Conservation (phyloP, 2,888 invertebrate genomes). For the Graphium colonna region DNA sequence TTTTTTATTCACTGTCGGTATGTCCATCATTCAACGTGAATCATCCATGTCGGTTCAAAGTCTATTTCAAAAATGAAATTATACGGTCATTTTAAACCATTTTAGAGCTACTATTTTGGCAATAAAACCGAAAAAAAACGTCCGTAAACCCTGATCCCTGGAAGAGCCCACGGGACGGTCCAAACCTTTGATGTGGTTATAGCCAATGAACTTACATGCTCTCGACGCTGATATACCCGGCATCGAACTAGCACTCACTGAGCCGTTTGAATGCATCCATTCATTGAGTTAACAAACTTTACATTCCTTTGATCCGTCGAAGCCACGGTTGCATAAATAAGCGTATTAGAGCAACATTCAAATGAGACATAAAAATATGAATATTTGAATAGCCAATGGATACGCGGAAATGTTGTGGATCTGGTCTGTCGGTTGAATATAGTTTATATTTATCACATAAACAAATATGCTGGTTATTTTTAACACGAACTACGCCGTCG, state of each 20-base stretch:
- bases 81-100: too few species aligned
- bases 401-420: conserved; percentile 6
- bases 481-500: too few species aligned
- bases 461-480: too few species aligned
- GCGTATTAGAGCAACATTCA: conserved; percentile 5
- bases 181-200: conserved; percentile 39
- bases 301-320: neutral
- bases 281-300: neutral
- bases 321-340: conserved; percentile 4
- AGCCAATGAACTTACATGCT: conserved; percentile 39
- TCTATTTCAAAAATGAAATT: too few species aligned
- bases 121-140: neutral
- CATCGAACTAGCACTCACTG: conserved; percentile 29
- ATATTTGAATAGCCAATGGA: neutral
- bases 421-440: too few species aligned
- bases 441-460: too few species aligned
- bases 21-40: too few species aligned
- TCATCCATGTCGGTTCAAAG: too few species aligned
- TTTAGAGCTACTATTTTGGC: too few species aligned
- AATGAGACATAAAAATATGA: conserved; percentile 11
- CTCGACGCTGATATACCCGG: conserved; percentile 22
- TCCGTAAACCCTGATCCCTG: conserved; percentile 15
- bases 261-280: conserved; percentile 30
- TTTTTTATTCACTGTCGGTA: too few species aligned
- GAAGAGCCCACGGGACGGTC: conserved; percentile 33